Percentiles rank a stretch among this genome's conserved stretches.
These are phyloP conservation scores for Charina bottae DNA, from an alignment of 2,113 vertebrate genomes.

Conservation along the genomic window DNA sequence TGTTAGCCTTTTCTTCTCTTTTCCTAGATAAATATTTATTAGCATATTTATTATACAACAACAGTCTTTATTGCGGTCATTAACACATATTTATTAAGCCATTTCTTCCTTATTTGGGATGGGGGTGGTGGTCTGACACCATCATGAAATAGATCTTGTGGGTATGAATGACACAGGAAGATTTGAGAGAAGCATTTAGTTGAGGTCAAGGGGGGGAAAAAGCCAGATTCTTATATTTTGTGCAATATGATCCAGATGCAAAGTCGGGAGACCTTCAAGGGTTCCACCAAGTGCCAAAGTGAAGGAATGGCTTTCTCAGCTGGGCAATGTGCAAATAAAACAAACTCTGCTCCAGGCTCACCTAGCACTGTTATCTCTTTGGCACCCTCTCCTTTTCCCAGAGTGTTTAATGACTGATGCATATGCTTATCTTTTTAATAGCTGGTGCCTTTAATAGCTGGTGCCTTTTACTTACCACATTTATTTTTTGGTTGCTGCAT, in stretches of 20 bases:
- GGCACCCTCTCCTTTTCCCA: neutral
- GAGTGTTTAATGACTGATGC: neutral
- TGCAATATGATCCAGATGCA: neutral
- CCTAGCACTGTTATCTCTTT: neutral
- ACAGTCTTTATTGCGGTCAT: neutral
- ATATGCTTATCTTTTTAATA: neutral
- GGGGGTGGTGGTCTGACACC: neutral
- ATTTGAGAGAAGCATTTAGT: neutral
- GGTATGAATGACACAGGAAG: neutral
- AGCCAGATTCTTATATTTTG: neutral
- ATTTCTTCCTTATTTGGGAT: neutral
- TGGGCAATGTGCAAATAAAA: neutral
- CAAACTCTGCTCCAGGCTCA: neutral
- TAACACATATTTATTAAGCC: neutral
- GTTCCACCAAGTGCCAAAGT: neutral
- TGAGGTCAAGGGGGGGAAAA: neutral
- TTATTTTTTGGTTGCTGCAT: neutral
- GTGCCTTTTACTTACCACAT: neutral
- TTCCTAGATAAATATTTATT: too few relatives aligned
- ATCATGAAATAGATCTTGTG: neutral
- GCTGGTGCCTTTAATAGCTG: neutral
- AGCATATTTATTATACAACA: too few relatives aligned
- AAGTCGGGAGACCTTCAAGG: neutral
- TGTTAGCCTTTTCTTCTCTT: neutral
- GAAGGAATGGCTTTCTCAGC: neutral